Base-by-base conservation (phyloP, 2,888 invertebrate species). In the Euphydryas editha region DNA sequence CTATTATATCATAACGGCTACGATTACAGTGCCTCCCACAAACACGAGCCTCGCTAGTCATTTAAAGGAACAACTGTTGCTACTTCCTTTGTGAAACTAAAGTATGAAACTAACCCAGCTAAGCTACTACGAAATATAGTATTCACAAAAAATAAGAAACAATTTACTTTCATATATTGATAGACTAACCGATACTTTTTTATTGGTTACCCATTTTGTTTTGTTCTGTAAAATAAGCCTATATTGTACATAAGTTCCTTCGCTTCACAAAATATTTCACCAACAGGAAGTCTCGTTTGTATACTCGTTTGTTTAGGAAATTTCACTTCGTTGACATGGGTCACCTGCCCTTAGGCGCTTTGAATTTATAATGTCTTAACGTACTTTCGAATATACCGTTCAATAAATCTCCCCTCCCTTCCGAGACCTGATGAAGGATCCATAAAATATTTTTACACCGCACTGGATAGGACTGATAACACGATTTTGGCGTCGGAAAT, bases 401-500 rank as follows among this genome's bases (percentile, higher is more conserved):
- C 61, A 55, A 54, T 66, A 58, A 51, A 30, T 7, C 30, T 7
- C 8, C 30, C 8, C 30, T 30, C 30, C 30, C 58, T 30, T 30
- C n/a, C 15, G 18, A 49, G 37, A 51, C 17, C 20, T 66, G 54
- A 58, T 51, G 58, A 21, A 66, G 37, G 57, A 58, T 20, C 20
- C 59, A 21, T 11, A 36, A 56, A 60, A 57, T 37, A 20, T 56
- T 55, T 46, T 62, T 36, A 65, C 21, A 54, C 39, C 49, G 44
- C 21, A 54, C 44, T 56, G 15, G 15, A 13, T 51, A 20, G 15
- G 24, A 24, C 30, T 55, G 30, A 59, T 58, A 80, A 79, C 73
- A 75, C 75, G 77, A 81, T 84, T 83, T 81, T 65, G 72, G 69
- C 63, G 74, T 75, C 81, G 86, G 84, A 82, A 82, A 81, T 77